Percentiles rank a stretch among this genome's conserved stretches.
Evolutionary conservation across 2,888 invertebrate species (phyloP).

Genomic region (Drosophila infuscata): DNA sequence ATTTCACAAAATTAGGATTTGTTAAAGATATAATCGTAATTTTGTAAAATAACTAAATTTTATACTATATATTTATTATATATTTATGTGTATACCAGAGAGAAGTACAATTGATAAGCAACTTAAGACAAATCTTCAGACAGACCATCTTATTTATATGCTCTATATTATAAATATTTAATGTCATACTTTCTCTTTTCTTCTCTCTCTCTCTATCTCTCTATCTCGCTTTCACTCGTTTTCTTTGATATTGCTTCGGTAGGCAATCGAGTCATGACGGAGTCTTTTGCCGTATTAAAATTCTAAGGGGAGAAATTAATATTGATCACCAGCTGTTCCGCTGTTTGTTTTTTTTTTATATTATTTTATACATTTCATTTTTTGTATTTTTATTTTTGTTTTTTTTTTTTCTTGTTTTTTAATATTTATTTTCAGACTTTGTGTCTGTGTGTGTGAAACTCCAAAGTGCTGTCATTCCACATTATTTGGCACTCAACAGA

Average conservation of each 20-base stretch:
- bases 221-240: not conserved
- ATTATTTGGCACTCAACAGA: slow-evolving; percentile 2
- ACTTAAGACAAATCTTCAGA: slow-evolving; percentile 3
- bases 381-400: not conserved
- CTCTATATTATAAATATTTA: slow-evolving; percentile 2
- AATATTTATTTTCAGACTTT: not conserved
- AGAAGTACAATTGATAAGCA: slow-evolving; percentile 9
- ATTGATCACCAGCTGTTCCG: not conserved
- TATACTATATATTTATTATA: slow-evolving; percentile 4
- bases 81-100: slow-evolving; percentile 20
- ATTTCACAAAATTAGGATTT: slow-evolving; percentile 12
- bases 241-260: slow-evolving; percentile 5
- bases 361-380: not conserved
- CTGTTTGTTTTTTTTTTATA: not conserved
- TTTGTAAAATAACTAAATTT: slow-evolving; percentile 20
- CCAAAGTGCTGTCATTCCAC: slow-evolving; percentile 7
- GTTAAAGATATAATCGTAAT: slow-evolving; percentile 8
- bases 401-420: not conserved
- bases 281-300: slow-evolving; percentile 2
- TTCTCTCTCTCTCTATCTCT: not conserved
- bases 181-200: slow-evolving; percentile 1
- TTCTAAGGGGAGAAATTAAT: slow-evolving; percentile 6
- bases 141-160: slow-evolving; percentile 6
- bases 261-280: not conserved
- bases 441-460: slow-evolving; percentile 15